Conservation (phyloP, 1,140 invertebrate genomes). For the Penaeus indicus region DNA sequence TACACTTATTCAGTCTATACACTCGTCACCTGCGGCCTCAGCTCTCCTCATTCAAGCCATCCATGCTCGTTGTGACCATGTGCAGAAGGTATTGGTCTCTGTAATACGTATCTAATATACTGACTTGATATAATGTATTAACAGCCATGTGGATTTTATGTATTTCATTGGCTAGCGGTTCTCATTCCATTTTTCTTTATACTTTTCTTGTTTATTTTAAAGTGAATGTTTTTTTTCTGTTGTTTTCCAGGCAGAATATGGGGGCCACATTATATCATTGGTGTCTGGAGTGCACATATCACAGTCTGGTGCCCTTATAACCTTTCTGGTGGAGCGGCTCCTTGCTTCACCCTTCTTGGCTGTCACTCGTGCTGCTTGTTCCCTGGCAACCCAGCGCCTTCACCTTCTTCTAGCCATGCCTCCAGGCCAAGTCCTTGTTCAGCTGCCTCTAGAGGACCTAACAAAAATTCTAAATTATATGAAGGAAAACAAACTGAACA, state of each 20-base stretch:
- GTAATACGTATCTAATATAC: background rate
- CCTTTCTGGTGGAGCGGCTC: constrained; percentile 76
- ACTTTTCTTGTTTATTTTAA: background rate
- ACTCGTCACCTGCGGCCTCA: constrained; percentile 79
- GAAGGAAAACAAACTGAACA: constrained; percentile 72
- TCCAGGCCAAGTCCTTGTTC: constrained; percentile 72
- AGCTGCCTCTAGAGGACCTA: constrained; percentile 76
- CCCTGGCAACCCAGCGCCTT: constrained; percentile 76
- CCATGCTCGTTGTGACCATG: constrained; percentile 73
- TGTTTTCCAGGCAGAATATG: constrained; percentile 58
- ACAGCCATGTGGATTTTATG: no score
- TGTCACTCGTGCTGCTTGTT: constrained; percentile 75
- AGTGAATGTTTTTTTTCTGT: background rate
- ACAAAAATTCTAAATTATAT: constrained; percentile 74
- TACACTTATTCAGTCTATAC: constrained; percentile 77
- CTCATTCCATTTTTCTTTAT: background rate
- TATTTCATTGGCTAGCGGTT: no score
- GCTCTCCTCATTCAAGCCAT: constrained; percentile 81
- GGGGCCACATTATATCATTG: constrained; percentile 59
- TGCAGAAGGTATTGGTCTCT: constrained; percentile 69
- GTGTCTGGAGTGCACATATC: constrained; percentile 78
- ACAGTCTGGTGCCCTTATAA: constrained; percentile 77
- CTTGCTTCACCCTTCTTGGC: constrained; percentile 76
- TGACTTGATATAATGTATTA: no score
- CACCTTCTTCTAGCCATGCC: constrained; percentile 77